These are phyloP conservation scores for Hydractinia symbiolongicarpus DNA, from an alignment of 30 jellyfish, hydroid and myxozoan genomes.

Conservation along the genomic window DNA sequence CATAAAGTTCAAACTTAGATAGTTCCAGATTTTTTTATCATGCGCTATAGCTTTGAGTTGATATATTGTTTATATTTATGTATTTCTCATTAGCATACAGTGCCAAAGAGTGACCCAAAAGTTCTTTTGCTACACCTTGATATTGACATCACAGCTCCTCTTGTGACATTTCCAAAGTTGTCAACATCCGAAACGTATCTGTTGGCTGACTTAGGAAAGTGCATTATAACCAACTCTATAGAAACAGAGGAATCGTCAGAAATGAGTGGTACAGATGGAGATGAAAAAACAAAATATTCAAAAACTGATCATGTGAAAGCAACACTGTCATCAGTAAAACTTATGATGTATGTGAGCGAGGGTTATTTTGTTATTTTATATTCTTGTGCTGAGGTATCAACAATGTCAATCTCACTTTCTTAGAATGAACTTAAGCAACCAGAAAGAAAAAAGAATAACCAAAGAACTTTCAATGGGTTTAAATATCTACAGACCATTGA, in stretches of 20 bases:
- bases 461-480: no score
- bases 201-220: conserved; percentile 20
- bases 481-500: no score
- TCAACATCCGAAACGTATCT: conserved; percentile 12
- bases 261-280: neutral
- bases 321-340: neutral
- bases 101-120: neutral
- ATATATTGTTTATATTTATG: no score
- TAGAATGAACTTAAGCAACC: no score
- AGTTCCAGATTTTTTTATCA: no score
- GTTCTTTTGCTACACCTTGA: conserved; percentile 6
- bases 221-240: neutral
- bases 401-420: no score
- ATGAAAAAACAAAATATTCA: neutral
- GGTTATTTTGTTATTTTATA: no score
- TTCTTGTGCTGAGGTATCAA: no score
- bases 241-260: neutral
- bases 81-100: no score
- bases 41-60: no score
- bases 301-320: neutral
- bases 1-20: no score
- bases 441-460: no score
- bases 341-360: neutral
- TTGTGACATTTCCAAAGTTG: conserved; percentile 8
- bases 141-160: conserved; percentile 19